Evolutionary conservation across 1,140 invertebrate species (phyloP).

Genomic region (Listronotus bonariensis): DNA sequence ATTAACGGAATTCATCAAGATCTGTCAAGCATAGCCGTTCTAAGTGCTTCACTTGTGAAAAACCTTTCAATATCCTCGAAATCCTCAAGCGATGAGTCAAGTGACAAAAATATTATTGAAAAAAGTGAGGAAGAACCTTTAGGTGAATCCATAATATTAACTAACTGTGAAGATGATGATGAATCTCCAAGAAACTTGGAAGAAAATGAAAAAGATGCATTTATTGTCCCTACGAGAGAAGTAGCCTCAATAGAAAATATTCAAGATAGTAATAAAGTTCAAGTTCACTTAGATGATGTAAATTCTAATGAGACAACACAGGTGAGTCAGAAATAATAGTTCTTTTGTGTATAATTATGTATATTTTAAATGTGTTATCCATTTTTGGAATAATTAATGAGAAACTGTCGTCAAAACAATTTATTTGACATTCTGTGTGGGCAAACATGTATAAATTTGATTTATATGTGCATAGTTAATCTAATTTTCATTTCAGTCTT

Average conservation of each 20-base stretch:
- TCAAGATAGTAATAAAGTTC: constrained; percentile 23
- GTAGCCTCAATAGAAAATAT: not conserved
- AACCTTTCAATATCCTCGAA: constrained; percentile 42
- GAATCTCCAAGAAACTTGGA: constrained; percentile 25
- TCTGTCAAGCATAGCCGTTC: constrained; percentile 24
- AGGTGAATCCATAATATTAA: constrained; percentile 25
- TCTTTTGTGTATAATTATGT: not conserved
- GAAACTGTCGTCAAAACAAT: no score
- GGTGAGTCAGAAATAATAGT: constrained; percentile 20
- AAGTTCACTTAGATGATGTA: constrained; percentile 13
- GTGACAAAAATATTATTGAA: constrained; percentile 41
- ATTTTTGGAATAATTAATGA: not conserved
- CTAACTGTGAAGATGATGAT: constrained; percentile 18
- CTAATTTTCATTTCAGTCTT: no score
- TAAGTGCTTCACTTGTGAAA: constrained; percentile 39
- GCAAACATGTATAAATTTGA: no score
- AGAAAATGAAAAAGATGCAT: constrained; percentile 35
- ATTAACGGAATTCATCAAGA: constrained; percentile 17
- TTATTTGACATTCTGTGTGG: no score
- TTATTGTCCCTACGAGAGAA: not conserved
- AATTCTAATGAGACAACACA: constrained; percentile 13
- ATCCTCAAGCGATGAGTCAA: constrained; percentile 41
- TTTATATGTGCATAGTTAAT: no score
- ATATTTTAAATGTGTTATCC: not conserved
- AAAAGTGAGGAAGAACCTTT: constrained; percentile 40